A percentile compares a stretch with the other conserved stretches of the same genome.
Evolutionary conservation across 2,113 vertebrate genomes (phyloP).

Genomic region (Telmatochromis brachygnathus): DNA sequence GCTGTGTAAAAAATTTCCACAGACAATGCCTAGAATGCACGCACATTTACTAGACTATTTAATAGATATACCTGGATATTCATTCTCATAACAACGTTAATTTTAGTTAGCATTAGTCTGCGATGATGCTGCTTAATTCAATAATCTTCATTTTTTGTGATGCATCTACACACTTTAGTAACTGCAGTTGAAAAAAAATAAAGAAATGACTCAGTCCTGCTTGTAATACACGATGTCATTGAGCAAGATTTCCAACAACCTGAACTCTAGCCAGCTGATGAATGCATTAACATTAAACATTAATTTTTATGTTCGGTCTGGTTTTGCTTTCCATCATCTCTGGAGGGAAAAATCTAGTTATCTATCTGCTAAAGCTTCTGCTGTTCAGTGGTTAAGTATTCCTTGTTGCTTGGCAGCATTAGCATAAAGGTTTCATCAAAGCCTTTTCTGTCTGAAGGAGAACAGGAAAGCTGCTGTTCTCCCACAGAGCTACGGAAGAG

Average conservation of each 20-base stretch:
- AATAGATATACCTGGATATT: background rate
- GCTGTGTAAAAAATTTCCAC: background rate
- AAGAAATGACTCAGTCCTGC: background rate
- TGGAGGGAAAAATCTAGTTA: background rate
- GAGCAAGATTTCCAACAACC: background rate
- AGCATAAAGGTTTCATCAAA: background rate
- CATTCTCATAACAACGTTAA: rapidly evolving
- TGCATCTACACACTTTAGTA: background rate
- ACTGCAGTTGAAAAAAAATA: background rate
- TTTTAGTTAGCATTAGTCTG: background rate
- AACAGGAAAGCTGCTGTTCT: background rate
- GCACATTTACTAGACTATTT: background rate
- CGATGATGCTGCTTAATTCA: background rate
- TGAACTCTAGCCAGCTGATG: background rate
- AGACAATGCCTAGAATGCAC: rapidly evolving
- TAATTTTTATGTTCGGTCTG: background rate
- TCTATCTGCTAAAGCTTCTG: background rate
- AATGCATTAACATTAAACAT: background rate
- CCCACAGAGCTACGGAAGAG: background rate
- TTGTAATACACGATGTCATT: background rate
- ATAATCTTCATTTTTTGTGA: background rate
- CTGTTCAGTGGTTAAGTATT: background rate
- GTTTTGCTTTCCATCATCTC: background rate
- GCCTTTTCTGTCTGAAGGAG: background rate
- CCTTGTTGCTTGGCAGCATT: background rate